Base-by-base conservation (phyloP, 1,140 invertebrate species). In the Mylabris phalerata region DNA sequence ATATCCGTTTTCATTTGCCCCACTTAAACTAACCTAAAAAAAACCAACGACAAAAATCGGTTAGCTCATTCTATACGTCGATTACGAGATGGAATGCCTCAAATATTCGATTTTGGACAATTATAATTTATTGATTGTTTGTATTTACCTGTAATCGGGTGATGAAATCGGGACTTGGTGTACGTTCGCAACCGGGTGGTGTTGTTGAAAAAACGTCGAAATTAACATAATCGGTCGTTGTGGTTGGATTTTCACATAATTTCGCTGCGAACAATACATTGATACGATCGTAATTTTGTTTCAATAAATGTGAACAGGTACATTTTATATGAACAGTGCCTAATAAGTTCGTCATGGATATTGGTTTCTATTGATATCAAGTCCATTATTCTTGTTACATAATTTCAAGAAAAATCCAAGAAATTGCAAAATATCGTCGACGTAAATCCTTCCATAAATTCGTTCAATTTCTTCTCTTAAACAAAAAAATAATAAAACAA, bases 251-350 rank as follows among this genome's bases (percentile, higher is more conserved):
- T 65, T 72, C 70, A 62, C 60, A 66, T 40, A 73, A 64, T 50
- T 64, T 60, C 4, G 72, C 72, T 54, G 72, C 67, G 66, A 71
- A 73, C 50, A 73, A 55, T 59, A 73, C 72, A 25, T 62, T 62
- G 55, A 73, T 70, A 44, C 70, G 63, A 55, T 69, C 67, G 51
- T 68, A 62, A 59, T 73, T 72, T 44, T 72, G 68, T 57, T 66
- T 62, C 25, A 73, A 64, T 40, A 72, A 50, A n/a, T 62, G 69
- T 26, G 63, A 60, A 62, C 72, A 73, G 46, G 62, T 57, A 45
- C 61, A 57, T 62, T 67, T 72, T 48, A 73, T 68, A 63, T 43
- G 61, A 51, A 73, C 71, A 49, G 66, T 69, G 50, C 70, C 69
- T 56, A 72, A 61, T 32, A 55, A 51, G 50, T 55, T 59, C 52